Conservation (phyloP, 2,888 invertebrate species). For the Podabrus alpinus region DNA sequence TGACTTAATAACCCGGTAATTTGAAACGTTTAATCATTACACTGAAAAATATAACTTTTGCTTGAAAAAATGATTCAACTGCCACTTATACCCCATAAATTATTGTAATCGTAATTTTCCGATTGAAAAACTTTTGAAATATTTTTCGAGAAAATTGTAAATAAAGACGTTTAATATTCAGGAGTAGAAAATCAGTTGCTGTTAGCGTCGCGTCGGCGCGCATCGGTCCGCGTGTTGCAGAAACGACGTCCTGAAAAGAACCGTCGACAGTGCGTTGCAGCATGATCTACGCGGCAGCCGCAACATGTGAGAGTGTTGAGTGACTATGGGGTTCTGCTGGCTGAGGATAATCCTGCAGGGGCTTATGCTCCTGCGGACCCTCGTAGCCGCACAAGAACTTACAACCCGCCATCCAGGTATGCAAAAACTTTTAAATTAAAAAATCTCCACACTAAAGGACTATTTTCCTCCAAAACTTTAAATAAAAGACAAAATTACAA, state of each 20-base stretch:
- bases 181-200: background rate
- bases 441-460: background rate
- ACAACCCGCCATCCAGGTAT: conserved; percentile 38
- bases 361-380: conserved; percentile 46
- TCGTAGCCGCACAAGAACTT: conserved; percentile 41
- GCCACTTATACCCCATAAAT: background rate
- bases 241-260: conserved; percentile 21
- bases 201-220: conserved; percentile 28
- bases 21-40: background rate
- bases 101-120: background rate
- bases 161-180: background rate
- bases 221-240: conserved; percentile 24
- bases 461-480: background rate
- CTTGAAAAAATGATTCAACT: background rate
- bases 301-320: conserved; percentile 47
- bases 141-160: background rate
- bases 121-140: background rate
- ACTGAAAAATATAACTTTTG: background rate
- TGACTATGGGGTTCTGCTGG: conserved; percentile 50
- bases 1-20: background rate
- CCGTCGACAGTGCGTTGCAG: conserved; percentile 43
- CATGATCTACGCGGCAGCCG: conserved; percentile 37
- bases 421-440: conserved; percentile 6
- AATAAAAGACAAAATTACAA: background rate
- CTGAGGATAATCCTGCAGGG: conserved; percentile 46